Evolutionary conservation across 2,797 vertebrate genomes (phyloP).

Genomic region (Poeciliopsis gracilis): DNA sequence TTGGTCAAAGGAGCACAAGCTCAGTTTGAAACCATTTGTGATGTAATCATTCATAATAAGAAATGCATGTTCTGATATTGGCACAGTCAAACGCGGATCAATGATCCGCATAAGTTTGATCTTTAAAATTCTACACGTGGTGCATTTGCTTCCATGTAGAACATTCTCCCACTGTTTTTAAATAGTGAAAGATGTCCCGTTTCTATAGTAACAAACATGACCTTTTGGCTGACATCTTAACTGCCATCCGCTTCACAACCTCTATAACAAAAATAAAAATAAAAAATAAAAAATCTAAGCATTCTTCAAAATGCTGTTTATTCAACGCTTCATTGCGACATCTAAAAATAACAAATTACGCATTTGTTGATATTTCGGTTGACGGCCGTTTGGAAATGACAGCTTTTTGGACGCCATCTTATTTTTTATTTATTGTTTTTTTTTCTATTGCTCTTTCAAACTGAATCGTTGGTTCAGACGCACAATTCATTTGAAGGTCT

Average conservation of each 20-base stretch:
- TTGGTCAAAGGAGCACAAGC: background rate
- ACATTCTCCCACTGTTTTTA: background rate
- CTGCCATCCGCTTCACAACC: background rate
- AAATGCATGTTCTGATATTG: background rate
- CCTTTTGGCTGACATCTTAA: background rate
- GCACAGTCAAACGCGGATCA: background rate
- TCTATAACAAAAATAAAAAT: background rate
- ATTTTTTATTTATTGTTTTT: no score
- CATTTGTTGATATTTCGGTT: background rate
- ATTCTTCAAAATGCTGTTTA: background rate
- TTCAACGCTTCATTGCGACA: background rate
- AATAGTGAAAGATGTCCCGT: background rate
- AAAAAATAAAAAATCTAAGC: background rate
- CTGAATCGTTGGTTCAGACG: background rate
- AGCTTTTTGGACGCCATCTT: background rate
- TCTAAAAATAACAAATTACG: background rate
- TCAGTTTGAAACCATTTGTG: background rate
- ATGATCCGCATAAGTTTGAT: background rate
- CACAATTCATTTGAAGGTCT: background rate
- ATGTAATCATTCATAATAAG: background rate
- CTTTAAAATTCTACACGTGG: background rate
- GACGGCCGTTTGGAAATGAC: background rate
- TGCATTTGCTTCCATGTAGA: background rate
- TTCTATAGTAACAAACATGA: background rate
- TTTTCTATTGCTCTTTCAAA: background rate